phyloP scores from a whole-genome alignment of 2,113 vertebrate genomes.

The Larimichthys polyactis region DNA sequence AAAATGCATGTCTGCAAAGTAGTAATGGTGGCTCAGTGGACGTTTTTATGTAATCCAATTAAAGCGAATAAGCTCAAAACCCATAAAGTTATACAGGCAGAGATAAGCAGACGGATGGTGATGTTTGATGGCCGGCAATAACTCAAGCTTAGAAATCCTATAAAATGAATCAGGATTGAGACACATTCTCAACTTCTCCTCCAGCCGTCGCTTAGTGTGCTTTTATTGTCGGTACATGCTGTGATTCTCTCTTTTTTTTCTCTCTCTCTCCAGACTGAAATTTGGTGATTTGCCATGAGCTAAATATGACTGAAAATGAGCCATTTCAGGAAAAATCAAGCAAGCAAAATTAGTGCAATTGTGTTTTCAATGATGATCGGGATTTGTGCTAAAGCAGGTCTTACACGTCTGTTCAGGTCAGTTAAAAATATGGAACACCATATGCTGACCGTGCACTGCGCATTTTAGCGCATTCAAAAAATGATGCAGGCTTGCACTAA shows the following conservation, averaged over 20 bases:
- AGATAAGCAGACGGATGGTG: conserved; percentile 20
- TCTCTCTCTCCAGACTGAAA: not conserved
- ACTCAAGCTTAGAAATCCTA: conserved; percentile 28
- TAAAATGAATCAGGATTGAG: conserved; percentile 20
- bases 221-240: not conserved
- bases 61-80: conserved; percentile 29
- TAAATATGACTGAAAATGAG: not conserved
- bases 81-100: conserved; percentile 32
- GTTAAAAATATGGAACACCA: not conserved
- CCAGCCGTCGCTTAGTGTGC: not conserved
- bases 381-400: not conserved
- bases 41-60: conserved; percentile 43
- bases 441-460: not conserved
- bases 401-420: not conserved
- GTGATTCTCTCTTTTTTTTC: not conserved
- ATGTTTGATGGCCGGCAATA: conserved; percentile 19
- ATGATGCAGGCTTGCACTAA: not conserved
- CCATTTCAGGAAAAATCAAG: not conserved
- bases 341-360: not conserved
- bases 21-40: conserved; percentile 10
- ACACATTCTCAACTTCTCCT: conserved; percentile 3
- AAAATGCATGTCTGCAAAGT: conserved; percentile 20
- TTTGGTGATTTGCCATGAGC: conserved; percentile 1
- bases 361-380: not conserved
- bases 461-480: not conserved